phyloP scores from a whole-genome alignment of 2,797 vertebrate genomes.

The Odontamblyopus lacepedii region DNA sequence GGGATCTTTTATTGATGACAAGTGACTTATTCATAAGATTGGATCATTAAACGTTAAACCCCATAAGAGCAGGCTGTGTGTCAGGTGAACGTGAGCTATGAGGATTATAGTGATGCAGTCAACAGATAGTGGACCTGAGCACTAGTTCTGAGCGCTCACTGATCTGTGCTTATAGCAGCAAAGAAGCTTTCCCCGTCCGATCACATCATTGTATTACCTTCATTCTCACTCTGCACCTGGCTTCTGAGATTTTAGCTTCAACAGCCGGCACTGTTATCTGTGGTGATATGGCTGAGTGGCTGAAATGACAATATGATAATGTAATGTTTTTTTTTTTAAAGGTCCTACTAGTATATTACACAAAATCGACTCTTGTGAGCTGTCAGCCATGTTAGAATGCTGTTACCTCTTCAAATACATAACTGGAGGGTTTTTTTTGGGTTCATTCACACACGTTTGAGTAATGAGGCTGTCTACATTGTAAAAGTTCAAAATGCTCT shows the following conservation, averaged over 20 bases:
- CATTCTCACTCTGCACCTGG: background rate
- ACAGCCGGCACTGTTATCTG: background rate
- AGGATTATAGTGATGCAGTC: slow-evolving; percentile 14
- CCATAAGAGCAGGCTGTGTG: background rate
- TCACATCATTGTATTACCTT: slow-evolving; percentile 4
- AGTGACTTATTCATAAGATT: slow-evolving; percentile 3
- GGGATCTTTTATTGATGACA: slow-evolving; percentile 9
- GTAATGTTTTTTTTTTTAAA: too few species aligned
- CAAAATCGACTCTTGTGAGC: too few species aligned
- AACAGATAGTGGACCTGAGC: slow-evolving; percentile 13
- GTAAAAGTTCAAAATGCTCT: too few species aligned
- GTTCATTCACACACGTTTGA: too few species aligned
- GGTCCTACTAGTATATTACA: too few species aligned
- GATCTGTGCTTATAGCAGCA: slow-evolving; percentile 15
- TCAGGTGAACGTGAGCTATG: background rate
- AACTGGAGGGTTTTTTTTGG: too few species aligned
- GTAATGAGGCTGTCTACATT: too few species aligned
- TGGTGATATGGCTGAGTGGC: background rate
- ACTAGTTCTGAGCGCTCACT: slow-evolving; percentile 5
- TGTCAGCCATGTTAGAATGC: too few species aligned
- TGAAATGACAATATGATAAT: background rate
- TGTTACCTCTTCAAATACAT: too few species aligned
- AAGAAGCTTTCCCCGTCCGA: slow-evolving; percentile 14
- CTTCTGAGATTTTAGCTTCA: background rate
- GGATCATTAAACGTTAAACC: slow-evolving; percentile 3